These are phyloP conservation scores for Reticulitermes speratus DNA, from an alignment of 1,140 invertebrate genomes.

Conservation along the genomic window DNA sequence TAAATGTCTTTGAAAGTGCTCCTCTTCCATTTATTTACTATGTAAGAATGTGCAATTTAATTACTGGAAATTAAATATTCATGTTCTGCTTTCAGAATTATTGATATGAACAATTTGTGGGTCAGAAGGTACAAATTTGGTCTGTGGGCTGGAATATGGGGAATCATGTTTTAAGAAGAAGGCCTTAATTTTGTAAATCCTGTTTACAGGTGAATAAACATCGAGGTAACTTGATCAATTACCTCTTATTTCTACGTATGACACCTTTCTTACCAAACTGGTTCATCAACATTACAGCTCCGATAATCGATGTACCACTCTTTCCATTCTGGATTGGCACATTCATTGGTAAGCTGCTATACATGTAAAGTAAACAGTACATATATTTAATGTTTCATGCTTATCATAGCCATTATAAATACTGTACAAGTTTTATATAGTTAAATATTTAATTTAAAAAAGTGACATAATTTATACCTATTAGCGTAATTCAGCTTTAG, in stretches of 20 bases:
- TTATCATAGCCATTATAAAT: too few relatives aligned
- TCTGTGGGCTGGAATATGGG: too few relatives aligned
- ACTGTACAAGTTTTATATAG: too few relatives aligned
- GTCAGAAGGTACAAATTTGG: too few relatives aligned
- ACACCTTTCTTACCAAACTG: conserved; percentile 99
- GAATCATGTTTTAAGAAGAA: background rate
- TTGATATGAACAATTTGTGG: too few relatives aligned
- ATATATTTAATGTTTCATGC: background rate
- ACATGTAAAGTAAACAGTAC: background rate
- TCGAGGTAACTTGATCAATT: conserved; percentile 87
- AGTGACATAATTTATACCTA: too few relatives aligned
- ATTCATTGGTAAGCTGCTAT: conserved; percentile 60
- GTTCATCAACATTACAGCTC: conserved; percentile 98
- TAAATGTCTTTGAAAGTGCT: too few relatives aligned
- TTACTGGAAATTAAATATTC: too few relatives aligned
- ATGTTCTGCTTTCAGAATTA: too few relatives aligned
- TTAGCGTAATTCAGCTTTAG: too few relatives aligned
- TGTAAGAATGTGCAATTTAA: too few relatives aligned
- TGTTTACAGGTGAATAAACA: conserved; percentile 70
- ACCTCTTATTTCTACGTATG: conserved; percentile 95
- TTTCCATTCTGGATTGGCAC: conserved; percentile 93
- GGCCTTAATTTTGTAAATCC: background rate
- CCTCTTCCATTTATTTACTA: too few relatives aligned
- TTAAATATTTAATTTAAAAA: background rate
- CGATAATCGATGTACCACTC: conserved; percentile 93